Evolutionary conservation across 2,888 invertebrate species (phyloP), one percentile per base, ranked within the genome.

Genomic region (Onchidella celtica): DNA sequence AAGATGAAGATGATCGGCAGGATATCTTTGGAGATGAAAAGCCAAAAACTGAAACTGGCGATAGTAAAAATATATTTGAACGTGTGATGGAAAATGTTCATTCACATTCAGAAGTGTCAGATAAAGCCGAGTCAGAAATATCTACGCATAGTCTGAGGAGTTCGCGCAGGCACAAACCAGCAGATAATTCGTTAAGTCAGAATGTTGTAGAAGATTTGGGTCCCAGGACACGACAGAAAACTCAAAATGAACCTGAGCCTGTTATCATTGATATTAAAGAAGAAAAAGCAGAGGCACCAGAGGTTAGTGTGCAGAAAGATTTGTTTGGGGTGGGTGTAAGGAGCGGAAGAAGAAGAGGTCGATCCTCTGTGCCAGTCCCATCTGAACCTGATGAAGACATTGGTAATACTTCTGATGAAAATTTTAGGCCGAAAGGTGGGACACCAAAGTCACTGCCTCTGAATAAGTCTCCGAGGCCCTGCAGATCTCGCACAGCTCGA

Each of bases 321-420:
- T 32, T 57, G 27, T n/a, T 21, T 32, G 40, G 70, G 61, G 59
- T 21, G 24, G 57, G 59, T 14, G 47, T 34, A 32, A n/a, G 68
- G 24, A 70, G 29, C n/a, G 36, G 63, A 36, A 77, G 63, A 21
- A 79, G 76, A 17, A 75, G 57, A 66, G 66, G 79, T 17, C 74
- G 40, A 40, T 57, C 27, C 3, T 40, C 38, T 14, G 66, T 57
- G 3, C 24, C 72, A 27, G 59, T 34, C 0, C 6, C 34, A 4
- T 2, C 21, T 21, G 17, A 27, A n/a, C 17, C 69, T n/a, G 68
- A 29, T 27, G 72, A 32, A 32, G 47, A 63, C 29, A 34, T 9
- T 3, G 65, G 66, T n/a, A 75, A 75, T 14, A 77, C 82, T 6
- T 76, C 77, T 24, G 84, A 84, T 63, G 84, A 84, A 63, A 82